Conservation (phyloP, 2,797 vertebrate species). For the Peromyscus aztecus region DNA sequence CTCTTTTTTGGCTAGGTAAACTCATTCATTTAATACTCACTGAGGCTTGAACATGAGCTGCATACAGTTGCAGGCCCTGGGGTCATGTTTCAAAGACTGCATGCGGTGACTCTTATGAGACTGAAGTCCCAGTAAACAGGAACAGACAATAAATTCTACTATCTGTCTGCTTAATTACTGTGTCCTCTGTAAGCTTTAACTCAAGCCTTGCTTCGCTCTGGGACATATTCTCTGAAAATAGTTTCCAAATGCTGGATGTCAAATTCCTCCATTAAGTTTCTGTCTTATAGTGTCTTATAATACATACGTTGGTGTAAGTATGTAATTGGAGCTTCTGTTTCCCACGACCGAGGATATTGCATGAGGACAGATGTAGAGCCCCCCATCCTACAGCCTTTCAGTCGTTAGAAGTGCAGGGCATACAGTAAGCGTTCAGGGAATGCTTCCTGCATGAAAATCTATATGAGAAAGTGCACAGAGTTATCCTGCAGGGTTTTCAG, state of each 20-base stretch:
- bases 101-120: background rate
- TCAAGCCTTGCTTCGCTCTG: background rate
- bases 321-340: background rate
- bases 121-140: background rate
- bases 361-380: background rate
- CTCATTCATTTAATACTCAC: background rate
- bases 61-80: background rate
- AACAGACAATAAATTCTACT: background rate
- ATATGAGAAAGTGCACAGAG: background rate
- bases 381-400: background rate
- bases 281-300: background rate
- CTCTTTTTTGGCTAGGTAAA: constrained; percentile 17
- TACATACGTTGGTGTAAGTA: background rate
- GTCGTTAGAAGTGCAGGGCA: background rate
- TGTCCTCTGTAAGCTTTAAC: background rate
- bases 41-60: background rate
- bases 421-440: background rate
- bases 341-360: background rate
- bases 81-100: background rate
- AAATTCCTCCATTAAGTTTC: background rate
- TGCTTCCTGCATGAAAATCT: background rate
- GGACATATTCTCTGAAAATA: constrained; percentile 22
- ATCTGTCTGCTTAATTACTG: background rate
- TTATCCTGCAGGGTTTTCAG: background rate
- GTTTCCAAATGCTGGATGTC: constrained; percentile 31